Percentiles rank a stretch among this genome's conserved stretches.
Evolutionary conservation across 2,113 vertebrate genomes (phyloP).

Genomic region (Eulemur rufifrons): DNA sequence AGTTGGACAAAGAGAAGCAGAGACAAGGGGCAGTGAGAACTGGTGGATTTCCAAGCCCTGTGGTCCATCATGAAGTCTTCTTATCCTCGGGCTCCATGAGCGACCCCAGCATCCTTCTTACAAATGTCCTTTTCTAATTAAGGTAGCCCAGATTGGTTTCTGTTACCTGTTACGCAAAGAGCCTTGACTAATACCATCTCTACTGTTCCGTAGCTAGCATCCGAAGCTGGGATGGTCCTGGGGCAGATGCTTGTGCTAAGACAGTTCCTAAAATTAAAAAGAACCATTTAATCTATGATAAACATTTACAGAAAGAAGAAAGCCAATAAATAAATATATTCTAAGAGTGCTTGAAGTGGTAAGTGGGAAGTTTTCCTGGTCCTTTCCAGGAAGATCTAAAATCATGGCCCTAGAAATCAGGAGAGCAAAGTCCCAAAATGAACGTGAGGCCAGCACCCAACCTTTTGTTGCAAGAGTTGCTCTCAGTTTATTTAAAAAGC

Average conservation of each 20-base stretch:
- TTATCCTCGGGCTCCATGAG: neutral
- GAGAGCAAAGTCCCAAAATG: neutral
- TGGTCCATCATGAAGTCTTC: neutral
- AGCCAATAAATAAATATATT: too few relatives aligned
- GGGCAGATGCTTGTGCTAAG: neutral
- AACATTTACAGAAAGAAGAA: neutral
- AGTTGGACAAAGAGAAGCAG: neutral
- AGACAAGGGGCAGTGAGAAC: neutral
- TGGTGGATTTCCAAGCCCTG: neutral
- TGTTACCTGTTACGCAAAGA: neutral
- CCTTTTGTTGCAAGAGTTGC: neutral
- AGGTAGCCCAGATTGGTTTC: neutral
- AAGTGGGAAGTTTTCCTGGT: neutral
- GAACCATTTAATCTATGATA: neutral
- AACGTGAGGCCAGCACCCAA: fast-evolving
- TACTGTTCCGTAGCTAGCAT: neutral
- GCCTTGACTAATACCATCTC: neutral
- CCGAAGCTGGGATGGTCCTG: neutral
- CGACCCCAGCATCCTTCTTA: neutral
- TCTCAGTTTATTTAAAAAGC: neutral
- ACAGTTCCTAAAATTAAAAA: neutral
- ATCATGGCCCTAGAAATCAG: neutral
- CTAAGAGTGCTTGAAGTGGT: neutral
- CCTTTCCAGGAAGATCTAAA: neutral
- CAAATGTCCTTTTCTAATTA: neutral